Evolutionary conservation across 2,888 invertebrate genomes (phyloP).

Genomic region (Psylliodes chrysocephalus): DNA sequence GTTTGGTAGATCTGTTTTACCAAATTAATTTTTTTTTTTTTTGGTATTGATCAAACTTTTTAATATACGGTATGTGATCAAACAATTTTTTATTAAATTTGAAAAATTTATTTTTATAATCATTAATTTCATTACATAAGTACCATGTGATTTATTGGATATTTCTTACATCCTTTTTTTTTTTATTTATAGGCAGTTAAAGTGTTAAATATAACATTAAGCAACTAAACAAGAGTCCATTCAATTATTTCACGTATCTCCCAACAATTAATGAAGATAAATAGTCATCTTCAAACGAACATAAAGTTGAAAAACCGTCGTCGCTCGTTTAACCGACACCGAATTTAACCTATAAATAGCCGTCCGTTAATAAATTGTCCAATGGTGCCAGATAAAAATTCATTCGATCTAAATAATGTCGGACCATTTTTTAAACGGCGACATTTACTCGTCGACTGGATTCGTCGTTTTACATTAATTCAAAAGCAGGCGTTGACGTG

Average conservation of each 20-base stretch:
- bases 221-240: not conserved
- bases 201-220: no score
- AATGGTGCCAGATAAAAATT: slow-evolving; percentile 13
- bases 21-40: no score
- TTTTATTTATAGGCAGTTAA: no score
- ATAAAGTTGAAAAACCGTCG: slow-evolving; percentile 1
- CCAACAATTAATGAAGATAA: slow-evolving; percentile 9
- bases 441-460: slow-evolving; percentile 6
- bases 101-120: no score
- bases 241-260: not conserved
- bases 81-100: no score
- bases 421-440: not conserved
- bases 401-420: slow-evolving; percentile 12
- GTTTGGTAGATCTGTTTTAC: no score
- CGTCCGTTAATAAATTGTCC: slow-evolving; percentile 10
- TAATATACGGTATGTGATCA: no score
- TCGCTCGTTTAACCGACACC: not conserved
- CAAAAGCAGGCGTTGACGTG: slow-evolving; percentile 2
- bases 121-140: no score
- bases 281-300: not conserved
- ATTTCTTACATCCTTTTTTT: no score
- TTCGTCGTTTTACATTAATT: slow-evolving; percentile 9
- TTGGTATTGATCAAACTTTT: no score
- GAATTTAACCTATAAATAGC: slow-evolving; percentile 13
- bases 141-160: no score